phyloP scores from a whole-genome alignment of 2,113 vertebrate genomes.

The Oplegnathus fasciatus region DNA sequence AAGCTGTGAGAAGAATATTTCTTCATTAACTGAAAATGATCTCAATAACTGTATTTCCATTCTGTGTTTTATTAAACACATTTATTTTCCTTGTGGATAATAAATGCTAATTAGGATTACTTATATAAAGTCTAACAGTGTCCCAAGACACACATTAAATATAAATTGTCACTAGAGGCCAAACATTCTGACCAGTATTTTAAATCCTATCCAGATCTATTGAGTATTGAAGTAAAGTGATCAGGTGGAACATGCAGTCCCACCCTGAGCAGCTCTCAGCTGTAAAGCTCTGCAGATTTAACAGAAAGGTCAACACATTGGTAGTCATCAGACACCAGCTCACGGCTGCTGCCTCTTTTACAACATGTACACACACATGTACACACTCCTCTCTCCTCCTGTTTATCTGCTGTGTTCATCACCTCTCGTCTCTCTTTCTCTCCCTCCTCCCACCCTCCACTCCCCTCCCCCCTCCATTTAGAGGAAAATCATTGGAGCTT shows the following conservation, averaged over 20 bases:
- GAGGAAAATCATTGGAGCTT: conserved; percentile 1
- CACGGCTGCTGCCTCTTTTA: not conserved
- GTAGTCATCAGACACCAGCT: conserved; percentile 57
- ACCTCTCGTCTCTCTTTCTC: too few relatives aligned
- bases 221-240: not conserved
- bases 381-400: not conserved
- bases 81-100: not conserved
- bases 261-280: not conserved
- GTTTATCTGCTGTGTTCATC: not conserved
- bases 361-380: not conserved
- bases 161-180: not conserved
- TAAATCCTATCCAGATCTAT: not conserved
- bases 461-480: not conserved
- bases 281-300: not conserved
- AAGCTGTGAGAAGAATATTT: not conserved
- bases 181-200: too few relatives aligned
- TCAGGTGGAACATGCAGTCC: not conserved
- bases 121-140: not conserved
- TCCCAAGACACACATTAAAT: not conserved
- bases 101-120: too few relatives aligned
- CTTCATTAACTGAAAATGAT: too few relatives aligned
- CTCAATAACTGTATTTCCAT: not conserved
- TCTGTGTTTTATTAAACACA: conserved; percentile 2
- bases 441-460: too few relatives aligned
- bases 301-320: conserved; percentile 55